phyloP scores from a whole-genome alignment of 2,113 vertebrate genomes.

The Trochalopteron elliotii region DNA sequence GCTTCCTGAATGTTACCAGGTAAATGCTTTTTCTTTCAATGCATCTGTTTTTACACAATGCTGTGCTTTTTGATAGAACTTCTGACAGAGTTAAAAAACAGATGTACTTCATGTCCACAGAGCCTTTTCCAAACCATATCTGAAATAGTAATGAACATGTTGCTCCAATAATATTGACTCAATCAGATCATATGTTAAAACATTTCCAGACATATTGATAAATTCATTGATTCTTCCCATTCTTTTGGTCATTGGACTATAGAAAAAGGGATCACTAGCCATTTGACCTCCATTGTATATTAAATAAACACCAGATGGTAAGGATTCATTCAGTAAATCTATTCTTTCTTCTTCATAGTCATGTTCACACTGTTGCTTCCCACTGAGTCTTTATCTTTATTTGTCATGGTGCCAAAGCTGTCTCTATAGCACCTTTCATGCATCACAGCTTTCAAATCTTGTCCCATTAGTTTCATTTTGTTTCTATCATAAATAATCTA shows the following conservation, averaged over 20 bases:
- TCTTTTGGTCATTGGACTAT: conserved; percentile 82
- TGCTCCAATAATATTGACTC: conserved; percentile 78
- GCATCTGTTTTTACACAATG: neutral
- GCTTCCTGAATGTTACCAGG: neutral
- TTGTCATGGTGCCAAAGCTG: conserved; percentile 82
- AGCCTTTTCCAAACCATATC: conserved; percentile 7
- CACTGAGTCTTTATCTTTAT: conserved; percentile 85
- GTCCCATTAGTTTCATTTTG: conserved; percentile 86
- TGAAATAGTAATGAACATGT: conserved; percentile 72
- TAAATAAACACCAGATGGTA: conserved; percentile 94
- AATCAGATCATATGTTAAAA: conserved; percentile 80
- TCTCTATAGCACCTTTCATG: conserved; percentile 84
- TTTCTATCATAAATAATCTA: conserved; percentile 85
- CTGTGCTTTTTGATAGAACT: neutral
- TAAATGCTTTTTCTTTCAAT: neutral
- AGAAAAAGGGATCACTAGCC: conserved; percentile 84
- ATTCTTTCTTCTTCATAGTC: conserved; percentile 84
- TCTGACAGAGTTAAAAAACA: neutral
- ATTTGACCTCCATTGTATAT: conserved; percentile 91
- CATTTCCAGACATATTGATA: conserved; percentile 83
- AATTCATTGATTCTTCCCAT: conserved; percentile 84
- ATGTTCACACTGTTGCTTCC: conserved; percentile 85
- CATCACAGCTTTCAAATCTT: conserved; percentile 84
- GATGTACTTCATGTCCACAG: neutral
- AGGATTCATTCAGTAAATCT: conserved; percentile 84